phyloP scores from a whole-genome alignment of 2,797 vertebrate genomes.

The Meriones psammophilus region DNA sequence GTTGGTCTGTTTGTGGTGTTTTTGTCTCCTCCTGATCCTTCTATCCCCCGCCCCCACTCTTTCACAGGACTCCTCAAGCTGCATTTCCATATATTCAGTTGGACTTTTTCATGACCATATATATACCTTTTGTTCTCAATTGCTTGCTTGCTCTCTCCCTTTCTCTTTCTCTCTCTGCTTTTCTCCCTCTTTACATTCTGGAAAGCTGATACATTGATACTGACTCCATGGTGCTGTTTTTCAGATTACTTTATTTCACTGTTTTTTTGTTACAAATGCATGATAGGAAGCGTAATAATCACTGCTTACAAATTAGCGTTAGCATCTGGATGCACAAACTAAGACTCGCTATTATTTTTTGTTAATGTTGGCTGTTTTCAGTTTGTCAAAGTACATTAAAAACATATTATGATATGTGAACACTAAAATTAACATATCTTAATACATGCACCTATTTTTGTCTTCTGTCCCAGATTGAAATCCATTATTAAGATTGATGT shows the following conservation, averaged over 20 bases:
- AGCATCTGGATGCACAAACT: conserved; percentile 74
- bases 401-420: conserved; percentile 86
- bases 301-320: conserved; percentile 85
- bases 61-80: no score
- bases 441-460: conserved; percentile 82
- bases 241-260: conserved; percentile 81
- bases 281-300: conserved; percentile 82
- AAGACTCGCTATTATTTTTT: conserved; percentile 85
- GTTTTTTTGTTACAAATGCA: conserved; percentile 81
- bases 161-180: background rate
- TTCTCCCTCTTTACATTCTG: conserved; percentile 67
- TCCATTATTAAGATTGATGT: conserved; percentile 86
- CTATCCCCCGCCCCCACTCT: no score
- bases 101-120: conserved; percentile 33
- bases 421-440: conserved; percentile 86
- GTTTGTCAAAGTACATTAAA: conserved; percentile 89
- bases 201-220: conserved; percentile 58
- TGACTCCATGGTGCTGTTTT: conserved; percentile 40
- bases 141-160: background rate
- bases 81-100: conserved; percentile 64
- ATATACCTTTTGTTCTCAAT: no score
- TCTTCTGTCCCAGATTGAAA: conserved; percentile 86
- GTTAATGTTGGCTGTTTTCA: conserved; percentile 86
- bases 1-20: no score
- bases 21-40: no score